A percentile compares a stretch with the other conserved stretches of the same genome.
These are phyloP conservation scores for Lepidocyrtoides sp. DNA, from an alignment of 2,888 invertebrate species.

Conservation along the genomic window DNA sequence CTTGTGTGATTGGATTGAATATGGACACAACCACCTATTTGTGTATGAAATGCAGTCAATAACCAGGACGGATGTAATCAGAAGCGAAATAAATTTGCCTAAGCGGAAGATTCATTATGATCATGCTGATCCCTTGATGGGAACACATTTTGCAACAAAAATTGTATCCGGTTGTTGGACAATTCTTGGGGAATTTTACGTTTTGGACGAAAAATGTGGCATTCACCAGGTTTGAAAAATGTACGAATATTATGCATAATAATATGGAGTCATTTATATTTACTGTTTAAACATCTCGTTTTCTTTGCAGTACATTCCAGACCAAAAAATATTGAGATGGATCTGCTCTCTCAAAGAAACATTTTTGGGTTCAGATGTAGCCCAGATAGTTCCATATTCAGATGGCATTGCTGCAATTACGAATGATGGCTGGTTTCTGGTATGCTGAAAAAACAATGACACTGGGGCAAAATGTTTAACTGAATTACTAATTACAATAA, in stretches of 20 bases:
- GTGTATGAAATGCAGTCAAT: conserved; percentile 82
- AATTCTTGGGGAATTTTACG: conserved; percentile 75
- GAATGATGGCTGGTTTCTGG: conserved; percentile 75
- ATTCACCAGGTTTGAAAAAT: conserved; percentile 73
- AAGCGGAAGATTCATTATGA: conserved; percentile 34
- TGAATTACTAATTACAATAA: not conserved
- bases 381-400: conserved; percentile 75
- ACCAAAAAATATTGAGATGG: conserved; percentile 47
- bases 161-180: conserved; percentile 81
- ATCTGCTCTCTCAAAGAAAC: conserved; percentile 51
- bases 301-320: conserved; percentile 42
- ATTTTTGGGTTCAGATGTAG: conserved; percentile 53
- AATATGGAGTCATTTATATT: not conserved
- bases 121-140: conserved; percentile 71
- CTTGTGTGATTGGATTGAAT: conserved; percentile 81
- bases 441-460: not conserved
- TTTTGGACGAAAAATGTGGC: conserved; percentile 70
- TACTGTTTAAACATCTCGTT: conserved; percentile 12
- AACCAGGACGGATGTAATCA: conserved; percentile 78
- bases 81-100: conserved; percentile 79
- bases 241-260: not conserved
- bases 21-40: conserved; percentile 78
- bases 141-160: conserved; percentile 63
- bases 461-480: not conserved
- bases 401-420: conserved; percentile 76